A percentile compares a stretch with the other conserved stretches of the same genome.
phyloP scores from a whole-genome alignment of 1,140 invertebrate genomes.

The Zophobas morio region DNA sequence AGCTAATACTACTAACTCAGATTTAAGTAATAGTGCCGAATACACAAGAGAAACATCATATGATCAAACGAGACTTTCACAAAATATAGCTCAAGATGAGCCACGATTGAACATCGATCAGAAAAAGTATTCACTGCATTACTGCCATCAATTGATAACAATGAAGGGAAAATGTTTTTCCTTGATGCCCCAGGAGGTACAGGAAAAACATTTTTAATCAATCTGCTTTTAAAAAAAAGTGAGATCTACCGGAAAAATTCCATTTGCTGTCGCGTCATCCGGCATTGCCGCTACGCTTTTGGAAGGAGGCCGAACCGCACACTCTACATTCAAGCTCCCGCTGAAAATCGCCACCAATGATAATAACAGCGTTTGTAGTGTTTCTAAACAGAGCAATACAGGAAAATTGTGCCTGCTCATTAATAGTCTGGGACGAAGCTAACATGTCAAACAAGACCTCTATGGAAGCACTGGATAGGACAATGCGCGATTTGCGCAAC shows the following conservation, averaged over 20 bases:
- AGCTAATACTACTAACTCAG: too few relatives aligned
- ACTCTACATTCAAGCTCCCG: slow-evolving; percentile 70
- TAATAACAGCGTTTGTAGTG: slow-evolving; percentile 53
- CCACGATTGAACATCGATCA: neutral
- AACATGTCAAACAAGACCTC: slow-evolving; percentile 67
- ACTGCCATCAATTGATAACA: slow-evolving; percentile 40
- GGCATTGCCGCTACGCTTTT: slow-evolving; percentile 71
- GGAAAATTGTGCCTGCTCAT: slow-evolving; percentile 60
- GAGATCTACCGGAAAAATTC: slow-evolving; percentile 61
- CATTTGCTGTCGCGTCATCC: slow-evolving; percentile 69
- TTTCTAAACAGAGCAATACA: slow-evolving; percentile 58
- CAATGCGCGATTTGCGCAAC: neutral
- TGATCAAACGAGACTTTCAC: too few relatives aligned
- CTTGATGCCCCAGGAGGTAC: slow-evolving; percentile 67
- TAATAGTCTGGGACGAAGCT: slow-evolving; percentile 66
- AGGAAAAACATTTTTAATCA: slow-evolving; percentile 68
- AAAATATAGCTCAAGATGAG: neutral
- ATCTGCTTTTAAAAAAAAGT: slow-evolving; percentile 63
- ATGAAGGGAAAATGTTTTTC: slow-evolving; percentile 52
- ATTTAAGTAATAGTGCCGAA: too few relatives aligned
- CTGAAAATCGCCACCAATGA: slow-evolving; percentile 55
- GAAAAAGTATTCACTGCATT: too few relatives aligned
- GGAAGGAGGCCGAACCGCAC: slow-evolving; percentile 69
- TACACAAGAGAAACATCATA: too few relatives aligned
- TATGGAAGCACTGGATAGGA: slow-evolving; percentile 66